A percentile compares a stretch with the other conserved stretches of the same genome.
These are phyloP conservation scores for Mastomys coucha DNA, from an alignment of 2,113 vertebrate species.

Conservation along the genomic window DNA sequence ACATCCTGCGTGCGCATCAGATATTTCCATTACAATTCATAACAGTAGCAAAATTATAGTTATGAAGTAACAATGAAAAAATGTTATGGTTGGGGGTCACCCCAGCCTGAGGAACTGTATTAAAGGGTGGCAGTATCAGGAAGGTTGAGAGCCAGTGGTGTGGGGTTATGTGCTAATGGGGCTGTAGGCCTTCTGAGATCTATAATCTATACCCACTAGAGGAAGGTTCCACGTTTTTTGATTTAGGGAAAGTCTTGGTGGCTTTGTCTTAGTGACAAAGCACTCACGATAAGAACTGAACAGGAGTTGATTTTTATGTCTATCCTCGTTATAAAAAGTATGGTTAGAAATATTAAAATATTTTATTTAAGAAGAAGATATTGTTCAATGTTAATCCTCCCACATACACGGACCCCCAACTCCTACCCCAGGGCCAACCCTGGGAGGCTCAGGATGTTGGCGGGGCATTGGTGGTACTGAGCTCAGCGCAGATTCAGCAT, in stretches of 20 bases:
- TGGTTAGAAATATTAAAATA: neutral
- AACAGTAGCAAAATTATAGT: too few species aligned
- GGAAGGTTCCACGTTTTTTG: neutral
- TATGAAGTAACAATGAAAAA: too few species aligned
- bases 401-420: fast-evolving
- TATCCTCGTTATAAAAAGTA: neutral
- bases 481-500: neutral
- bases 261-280: neutral
- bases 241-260: neutral
- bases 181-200: neutral
- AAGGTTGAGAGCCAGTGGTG: too few species aligned
- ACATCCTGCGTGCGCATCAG: too few species aligned
- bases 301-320: conserved; percentile 11
- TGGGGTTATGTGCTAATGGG: neutral
- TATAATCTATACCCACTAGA: neutral
- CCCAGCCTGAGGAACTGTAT: too few species aligned
- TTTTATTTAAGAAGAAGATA: neutral
- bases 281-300: neutral
- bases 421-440: neutral
- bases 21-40: too few species aligned
- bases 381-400: neutral
- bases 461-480: neutral
- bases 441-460: neutral
- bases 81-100: too few species aligned
- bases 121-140: too few species aligned